Evolutionary conservation across 2,113 vertebrate species (phyloP).

Genomic region (Scortum barcoo): DNA sequence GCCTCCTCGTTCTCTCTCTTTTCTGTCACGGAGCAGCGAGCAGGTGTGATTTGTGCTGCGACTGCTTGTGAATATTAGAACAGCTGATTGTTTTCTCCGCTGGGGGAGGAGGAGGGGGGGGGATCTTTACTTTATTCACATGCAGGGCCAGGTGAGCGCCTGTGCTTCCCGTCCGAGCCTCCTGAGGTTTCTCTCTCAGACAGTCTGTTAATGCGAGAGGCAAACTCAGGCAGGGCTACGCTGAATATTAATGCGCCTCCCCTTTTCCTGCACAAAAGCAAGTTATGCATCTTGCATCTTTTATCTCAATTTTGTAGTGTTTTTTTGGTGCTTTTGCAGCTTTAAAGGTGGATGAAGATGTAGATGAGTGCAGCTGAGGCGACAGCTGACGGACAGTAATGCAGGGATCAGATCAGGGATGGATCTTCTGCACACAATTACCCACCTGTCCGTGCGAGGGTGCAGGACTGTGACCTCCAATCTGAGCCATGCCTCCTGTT

Average conservation of each 20-base stretch:
- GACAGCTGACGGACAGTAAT: slow-evolving; percentile 64
- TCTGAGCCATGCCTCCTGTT: neutral
- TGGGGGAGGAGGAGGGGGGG: neutral
- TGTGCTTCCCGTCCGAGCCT: neutral
- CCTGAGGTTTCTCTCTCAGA: slow-evolving; percentile 44
- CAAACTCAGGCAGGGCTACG: slow-evolving; percentile 19
- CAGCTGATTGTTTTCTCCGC: slow-evolving; percentile 43
- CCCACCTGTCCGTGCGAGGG: slow-evolving; percentile 49
- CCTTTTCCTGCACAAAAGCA: slow-evolving; percentile 15
- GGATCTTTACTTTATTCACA: slow-evolving; percentile 41
- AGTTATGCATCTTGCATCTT: slow-evolving; percentile 16
- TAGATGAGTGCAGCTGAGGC: slow-evolving; percentile 49
- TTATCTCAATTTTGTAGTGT: slow-evolving; percentile 42
- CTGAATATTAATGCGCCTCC: slow-evolving; percentile 63
- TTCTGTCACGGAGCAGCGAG: neutral
- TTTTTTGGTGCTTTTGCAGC: slow-evolving; percentile 1
- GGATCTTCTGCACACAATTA: slow-evolving; percentile 57
- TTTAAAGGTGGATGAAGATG: slow-evolving; percentile 37
- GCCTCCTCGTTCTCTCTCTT: neutral
- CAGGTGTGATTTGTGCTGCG: slow-evolving; percentile 12
- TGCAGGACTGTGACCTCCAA: slow-evolving; percentile 47
- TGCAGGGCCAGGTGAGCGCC: slow-evolving; percentile 44
- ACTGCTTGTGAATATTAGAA: slow-evolving; percentile 29
- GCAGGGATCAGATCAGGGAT: slow-evolving; percentile 18
- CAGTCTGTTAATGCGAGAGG: slow-evolving; percentile 45